A percentile compares a stretch with the other conserved stretches of the same genome.
Conservation (phyloP, 2,888 invertebrate species). For the Geotrupes spiniger region DNA sequence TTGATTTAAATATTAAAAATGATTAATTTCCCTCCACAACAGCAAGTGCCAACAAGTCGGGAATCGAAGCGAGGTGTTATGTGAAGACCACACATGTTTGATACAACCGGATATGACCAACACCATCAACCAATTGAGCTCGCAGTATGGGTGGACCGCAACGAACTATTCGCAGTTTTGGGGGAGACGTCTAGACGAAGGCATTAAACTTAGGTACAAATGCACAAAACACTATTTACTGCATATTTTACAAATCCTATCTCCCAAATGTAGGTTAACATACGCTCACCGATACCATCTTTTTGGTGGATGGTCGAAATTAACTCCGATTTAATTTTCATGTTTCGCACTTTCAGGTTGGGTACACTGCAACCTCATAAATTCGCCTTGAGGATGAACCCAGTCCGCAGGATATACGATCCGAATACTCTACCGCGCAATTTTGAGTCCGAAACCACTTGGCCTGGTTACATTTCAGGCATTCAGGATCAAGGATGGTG, state of each 20-base stretch:
- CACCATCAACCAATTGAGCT: constrained; percentile 59
- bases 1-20: too few relatives aligned
- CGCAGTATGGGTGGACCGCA: constrained; percentile 69
- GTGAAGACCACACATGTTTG: constrained; percentile 72
- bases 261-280: too few relatives aligned
- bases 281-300: too few relatives aligned
- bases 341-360: constrained; percentile 45
- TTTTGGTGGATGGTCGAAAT: too few relatives aligned
- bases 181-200: constrained; percentile 79
- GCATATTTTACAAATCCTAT: too few relatives aligned
- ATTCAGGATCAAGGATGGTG: constrained; percentile 74
- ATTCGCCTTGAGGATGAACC: constrained; percentile 57
- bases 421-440: constrained; percentile 59
- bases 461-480: constrained; percentile 71
- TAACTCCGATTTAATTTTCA: constrained; percentile 6
- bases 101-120: constrained; percentile 68
- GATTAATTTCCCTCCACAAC: constrained; percentile 22
- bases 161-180: constrained; percentile 80
- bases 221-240: neutral
- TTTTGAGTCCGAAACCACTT: constrained; percentile 76
- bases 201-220: constrained; percentile 72
- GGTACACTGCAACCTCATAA: constrained; percentile 56
- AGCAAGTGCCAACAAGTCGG: constrained; percentile 57
- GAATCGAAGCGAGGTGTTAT: constrained; percentile 55
- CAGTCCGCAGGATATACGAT: constrained; percentile 59